Conservation (phyloP, 1,140 invertebrate genomes). For the Apocrypta bakeri region DNA sequence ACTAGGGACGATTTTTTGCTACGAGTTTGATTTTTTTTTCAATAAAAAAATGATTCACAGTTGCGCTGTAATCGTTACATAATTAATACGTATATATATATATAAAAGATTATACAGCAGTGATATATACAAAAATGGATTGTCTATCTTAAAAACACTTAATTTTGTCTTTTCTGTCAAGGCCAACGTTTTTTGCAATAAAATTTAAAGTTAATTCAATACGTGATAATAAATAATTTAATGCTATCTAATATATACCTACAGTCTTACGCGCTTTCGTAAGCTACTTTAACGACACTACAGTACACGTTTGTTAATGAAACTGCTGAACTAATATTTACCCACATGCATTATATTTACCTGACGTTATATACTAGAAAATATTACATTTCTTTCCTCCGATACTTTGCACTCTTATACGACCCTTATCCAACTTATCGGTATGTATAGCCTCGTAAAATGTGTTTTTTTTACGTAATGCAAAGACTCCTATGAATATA, state of each 20-base stretch:
- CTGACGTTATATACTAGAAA: background rate
- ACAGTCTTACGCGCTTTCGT: background rate
- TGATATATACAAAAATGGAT: too few species aligned
- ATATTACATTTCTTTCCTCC: constrained; percentile 9
- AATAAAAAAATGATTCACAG: too few species aligned
- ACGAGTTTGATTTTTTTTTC: too few species aligned
- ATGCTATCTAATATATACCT: background rate
- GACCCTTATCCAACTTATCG: background rate
- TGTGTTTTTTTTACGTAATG: background rate
- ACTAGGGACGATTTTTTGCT: too few species aligned
- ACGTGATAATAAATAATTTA: background rate
- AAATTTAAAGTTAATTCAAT: background rate
- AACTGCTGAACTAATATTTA: constrained; percentile 26
- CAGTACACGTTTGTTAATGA: background rate
- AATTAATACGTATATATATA: too few species aligned
- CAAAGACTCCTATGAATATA: background rate
- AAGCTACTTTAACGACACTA: background rate
- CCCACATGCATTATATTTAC: background rate
- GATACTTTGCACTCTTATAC: background rate
- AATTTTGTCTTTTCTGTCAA: background rate
- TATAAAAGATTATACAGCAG: too few species aligned
- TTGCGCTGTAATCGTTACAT: too few species aligned
- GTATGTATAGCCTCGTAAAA: background rate
- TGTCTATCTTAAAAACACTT: too few species aligned
- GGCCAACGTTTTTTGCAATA: background rate